phyloP scores from a whole-genome alignment of 2,888 invertebrate genomes.

The Punctoribates punctum region DNA sequence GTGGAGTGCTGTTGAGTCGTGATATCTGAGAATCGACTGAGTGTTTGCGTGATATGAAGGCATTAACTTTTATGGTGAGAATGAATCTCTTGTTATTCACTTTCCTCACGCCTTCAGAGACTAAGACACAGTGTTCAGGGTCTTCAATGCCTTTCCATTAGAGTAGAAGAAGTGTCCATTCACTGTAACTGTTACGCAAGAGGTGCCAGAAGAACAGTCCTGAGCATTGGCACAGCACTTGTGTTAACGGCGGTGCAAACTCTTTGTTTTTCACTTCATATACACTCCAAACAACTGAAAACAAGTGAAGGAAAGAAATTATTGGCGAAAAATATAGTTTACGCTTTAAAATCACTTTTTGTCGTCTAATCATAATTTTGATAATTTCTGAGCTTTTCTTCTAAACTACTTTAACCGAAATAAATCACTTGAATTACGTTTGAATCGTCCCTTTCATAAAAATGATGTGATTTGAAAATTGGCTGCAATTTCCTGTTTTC shows the following conservation, averaged over 20 bases:
- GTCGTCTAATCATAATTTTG: no score
- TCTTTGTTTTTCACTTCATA: slow-evolving; percentile 29
- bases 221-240: neutral
- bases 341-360: neutral
- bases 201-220: neutral
- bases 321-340: no score
- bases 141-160: neutral
- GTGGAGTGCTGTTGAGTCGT: neutral
- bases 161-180: slow-evolving; percentile 30
- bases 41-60: slow-evolving; percentile 18
- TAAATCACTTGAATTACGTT: no score
- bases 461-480: neutral
- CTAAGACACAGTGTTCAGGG: neutral
- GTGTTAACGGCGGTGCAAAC: neutral
- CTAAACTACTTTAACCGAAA: no score
- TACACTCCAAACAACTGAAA: no score
- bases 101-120: neutral
- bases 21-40: neutral
- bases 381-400: no score
- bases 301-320: neutral
- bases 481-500: slow-evolving; percentile 5
- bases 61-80: slow-evolving; percentile 28
- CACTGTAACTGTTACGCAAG: slow-evolving; percentile 30
- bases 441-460: no score
- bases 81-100: neutral